Evolutionary conservation across 1,140 invertebrate genomes (phyloP), one percentile per base, ranked within the genome.

Genomic region (Macrocentrus cingulum): DNA sequence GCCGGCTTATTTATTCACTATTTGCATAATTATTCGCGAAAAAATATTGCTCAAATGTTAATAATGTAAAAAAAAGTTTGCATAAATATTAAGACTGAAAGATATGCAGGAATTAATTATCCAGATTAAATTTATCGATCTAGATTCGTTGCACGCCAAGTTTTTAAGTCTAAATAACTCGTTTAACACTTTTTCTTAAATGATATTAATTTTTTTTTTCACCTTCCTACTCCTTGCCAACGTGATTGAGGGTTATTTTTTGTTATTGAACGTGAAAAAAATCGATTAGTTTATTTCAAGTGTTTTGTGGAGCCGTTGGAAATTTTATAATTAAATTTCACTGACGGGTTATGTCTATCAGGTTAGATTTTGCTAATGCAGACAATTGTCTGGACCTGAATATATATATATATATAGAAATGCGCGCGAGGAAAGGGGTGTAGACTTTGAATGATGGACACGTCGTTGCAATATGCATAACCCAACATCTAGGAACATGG

Each of bases 391-490:
- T 25, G 1, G 11, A 48, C 1, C n/a, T 25, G n/a, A n/a, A 51
- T 51, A 16, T 22, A 51, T 22, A 15, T 22, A 37, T 36, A 15
- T 22, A 34, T 50, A 15, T 52, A 23, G 34, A 61, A 16, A 42
- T 32, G 61, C 49, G 55, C 42, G 46, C 41, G 42, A 59, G 41
- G 44, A 42, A 41, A 45, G 44, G 63, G 66, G n/a, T n/a, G n/a
- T n/a, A n/a, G 68, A 69, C 66, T 74, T 72, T 76, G 70, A 78
- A 69, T 78, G 75, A 75, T 69, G 70, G 72, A 68, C 70, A 67
- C 68, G 67, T 72, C 68, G 60, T 64, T 78, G 74, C 67, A 77
- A 76, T 75, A 77, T 78, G 74, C 75, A 77, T 76, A 74, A 75
- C 49, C 67, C 69, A 55, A 63, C 61, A 36, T 63, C 65, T 39